Base-by-base conservation (phyloP, 1,140 invertebrate genomes). In the Drosophila elegans region DNA sequence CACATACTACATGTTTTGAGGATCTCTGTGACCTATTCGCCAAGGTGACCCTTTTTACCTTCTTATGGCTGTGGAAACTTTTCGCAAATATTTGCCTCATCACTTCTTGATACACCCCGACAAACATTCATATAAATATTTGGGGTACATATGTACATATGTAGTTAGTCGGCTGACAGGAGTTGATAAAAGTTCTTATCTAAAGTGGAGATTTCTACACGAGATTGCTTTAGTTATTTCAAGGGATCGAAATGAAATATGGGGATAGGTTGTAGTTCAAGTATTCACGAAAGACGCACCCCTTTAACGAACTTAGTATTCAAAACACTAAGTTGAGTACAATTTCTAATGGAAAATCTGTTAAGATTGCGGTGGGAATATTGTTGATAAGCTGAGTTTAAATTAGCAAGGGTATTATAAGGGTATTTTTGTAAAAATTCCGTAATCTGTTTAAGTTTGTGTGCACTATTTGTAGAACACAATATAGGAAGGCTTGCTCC, bases 11-110 rank as follows among this genome's bases (percentile, higher is more conserved):
- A 3, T 10, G n/a, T n/a, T 45, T 53, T 36, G 42, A 10, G 11
- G 49, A 49, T 36, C 38, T 42, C 13, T 48, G 10, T 29, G 4
- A 54, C 27, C 27, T 42, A 68, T 44, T 21, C 13, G 12, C 21
- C 78, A 86, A 86, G 83, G 82, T 86, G 82, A 86, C 82, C 82
- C 63, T 45, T 72, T 72, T 16, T 29, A 21, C 32, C 36, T 45
- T 52, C 42, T 46, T 59, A 13, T 44, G 42, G 10, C 25, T 55
- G 25, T 80, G 61, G 59, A 78, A 60, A 73, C 1, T 67, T 49
- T 77, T 59, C 1, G n/a, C 9, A 61, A 63, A 38, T 45, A 27
- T 69, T 12, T 72, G 63, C 64, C 63, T 39, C 64, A 56, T 55
- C 12, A 54, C 21, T 10, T 21, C 36, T 27, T 29, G 11, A 57